Base-by-base conservation (phyloP, 2,113 vertebrate genomes). In the Aptenodytes forsteri region DNA sequence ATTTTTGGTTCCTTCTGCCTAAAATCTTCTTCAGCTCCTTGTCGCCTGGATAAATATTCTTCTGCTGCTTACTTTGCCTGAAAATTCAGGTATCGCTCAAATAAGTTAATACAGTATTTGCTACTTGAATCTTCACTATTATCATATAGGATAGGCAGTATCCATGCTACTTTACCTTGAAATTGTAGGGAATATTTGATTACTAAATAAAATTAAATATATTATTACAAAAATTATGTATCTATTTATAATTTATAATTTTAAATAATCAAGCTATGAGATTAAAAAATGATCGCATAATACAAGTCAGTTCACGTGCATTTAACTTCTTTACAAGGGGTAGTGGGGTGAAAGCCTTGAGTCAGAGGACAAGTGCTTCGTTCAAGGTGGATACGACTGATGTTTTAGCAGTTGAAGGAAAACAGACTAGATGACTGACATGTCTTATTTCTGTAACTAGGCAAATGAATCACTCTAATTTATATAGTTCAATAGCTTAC, bases 241-340 rank as follows among this genome's bases (percentile, higher is more conserved):
- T 16, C 2, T 62, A 10, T 42, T 50, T 66, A 20, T 17, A 65
- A 38, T n/a, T n/a, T n/a, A n/a, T 34, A 52, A 52, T 71, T 65
- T 46, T 38, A 94, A 47, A 34, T 50, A 72, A 80, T 72, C 12
- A 64, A 38, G 6, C 2, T 23, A 10, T 50, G 32, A 19, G 8
- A 21, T 55, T 47, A 72, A 73, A 78, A 69, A 77, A 52, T 13
- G 10, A 14, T 66, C 10, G 6, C 29, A 29, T 73, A 64, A 30
- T 8, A 1, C 7, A 55, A 32, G 8, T 29, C 3, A 1, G 9
- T 50, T 66, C 2, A 0, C 11, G 8, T 5, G 16, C 18, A 66
- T 32, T 81, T 50, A 32, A 82, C 70, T 73, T 78, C 27, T 80
- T 73, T 78, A 34, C 16, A 66, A 44, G 25, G 11, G 27, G 4